These are phyloP conservation scores for Leptura quadrifasciata DNA, from an alignment of 2,888 invertebrate genomes.

Conservation along the genomic window DNA sequence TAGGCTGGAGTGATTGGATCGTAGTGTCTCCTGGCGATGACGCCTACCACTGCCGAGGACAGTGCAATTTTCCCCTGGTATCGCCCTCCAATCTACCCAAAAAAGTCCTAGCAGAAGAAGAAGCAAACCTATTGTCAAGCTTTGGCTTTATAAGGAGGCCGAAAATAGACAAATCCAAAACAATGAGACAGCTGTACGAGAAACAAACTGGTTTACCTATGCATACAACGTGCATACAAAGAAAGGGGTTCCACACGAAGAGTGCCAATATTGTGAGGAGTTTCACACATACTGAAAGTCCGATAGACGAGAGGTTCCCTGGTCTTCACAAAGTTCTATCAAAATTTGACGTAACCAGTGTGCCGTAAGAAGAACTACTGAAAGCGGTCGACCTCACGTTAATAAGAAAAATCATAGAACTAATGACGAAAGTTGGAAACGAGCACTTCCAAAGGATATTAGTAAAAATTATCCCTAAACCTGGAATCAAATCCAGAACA, in stretches of 20 bases:
- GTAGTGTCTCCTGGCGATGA: slow-evolving; percentile 97
- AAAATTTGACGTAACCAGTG: slow-evolving; percentile 86
- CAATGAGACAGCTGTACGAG: slow-evolving; percentile 87
- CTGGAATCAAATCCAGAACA: slow-evolving; percentile 80
- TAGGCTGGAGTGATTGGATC: slow-evolving; percentile 99
- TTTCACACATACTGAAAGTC: too few relatives aligned
- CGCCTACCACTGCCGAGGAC: slow-evolving; percentile 96
- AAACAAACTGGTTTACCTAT: slow-evolving; percentile 80
- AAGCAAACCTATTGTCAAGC: slow-evolving; percentile 78
- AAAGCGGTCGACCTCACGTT: slow-evolving; percentile 89
- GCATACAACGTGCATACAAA: too few relatives aligned
- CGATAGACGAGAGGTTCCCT: slow-evolving; percentile 83
- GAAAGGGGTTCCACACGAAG: too few relatives aligned
- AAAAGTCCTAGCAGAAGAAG: slow-evolving; percentile 74
- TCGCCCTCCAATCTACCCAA: slow-evolving; percentile 65
- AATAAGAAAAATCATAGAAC: slow-evolving; percentile 76
- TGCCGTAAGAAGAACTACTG: slow-evolving; percentile 86
- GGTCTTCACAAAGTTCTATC: slow-evolving; percentile 86
- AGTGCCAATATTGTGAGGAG: too few relatives aligned
- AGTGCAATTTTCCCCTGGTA: slow-evolving; percentile 95
- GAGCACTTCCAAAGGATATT: slow-evolving; percentile 77
- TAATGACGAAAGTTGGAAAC: slow-evolving; percentile 52
- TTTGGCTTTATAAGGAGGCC: slow-evolving; percentile 79
- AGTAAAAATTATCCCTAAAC: slow-evolving; percentile 85
- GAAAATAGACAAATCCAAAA: slow-evolving; percentile 75